phyloP scores from a whole-genome alignment of 2,113 vertebrate species.

The Xiphophorus couchianus region DNA sequence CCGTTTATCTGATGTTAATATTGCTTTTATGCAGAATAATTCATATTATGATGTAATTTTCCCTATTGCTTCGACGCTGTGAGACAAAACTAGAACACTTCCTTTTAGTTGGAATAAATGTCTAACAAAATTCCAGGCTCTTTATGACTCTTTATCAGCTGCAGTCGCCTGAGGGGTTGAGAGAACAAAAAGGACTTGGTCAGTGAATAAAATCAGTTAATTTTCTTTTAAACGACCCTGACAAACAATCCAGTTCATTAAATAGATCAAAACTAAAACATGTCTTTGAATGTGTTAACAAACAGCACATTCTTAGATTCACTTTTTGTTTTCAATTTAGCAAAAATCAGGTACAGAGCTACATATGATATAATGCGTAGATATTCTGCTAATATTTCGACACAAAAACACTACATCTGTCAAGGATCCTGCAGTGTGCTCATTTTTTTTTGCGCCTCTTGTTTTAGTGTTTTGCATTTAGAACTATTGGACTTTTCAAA shows the following conservation, averaged over 20 bases:
- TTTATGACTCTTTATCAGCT: no score
- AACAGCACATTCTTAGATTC: neutral
- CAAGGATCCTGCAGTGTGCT: neutral
- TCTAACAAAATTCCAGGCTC: no score
- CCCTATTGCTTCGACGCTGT: no score
- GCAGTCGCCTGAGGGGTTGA: neutral
- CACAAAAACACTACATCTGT: neutral
- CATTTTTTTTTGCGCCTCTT: neutral
- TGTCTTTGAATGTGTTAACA: neutral
- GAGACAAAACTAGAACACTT: no score
- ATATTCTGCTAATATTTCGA: neutral
- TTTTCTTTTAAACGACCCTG: neutral
- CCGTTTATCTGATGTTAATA: no score
- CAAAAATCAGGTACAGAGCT: neutral
- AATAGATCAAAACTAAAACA: neutral
- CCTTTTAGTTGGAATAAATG: no score
- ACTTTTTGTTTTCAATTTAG: neutral
- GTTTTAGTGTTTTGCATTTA: neutral
- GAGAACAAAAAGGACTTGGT: neutral
- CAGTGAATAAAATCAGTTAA: neutral
- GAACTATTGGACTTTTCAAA: neutral
- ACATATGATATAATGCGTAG: neutral
- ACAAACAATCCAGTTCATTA: neutral
- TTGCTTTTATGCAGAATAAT: no score
- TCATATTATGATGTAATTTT: no score